Evolutionary conservation across 1,140 invertebrate species (phyloP).

Genomic region (Bombus confusus): DNA sequence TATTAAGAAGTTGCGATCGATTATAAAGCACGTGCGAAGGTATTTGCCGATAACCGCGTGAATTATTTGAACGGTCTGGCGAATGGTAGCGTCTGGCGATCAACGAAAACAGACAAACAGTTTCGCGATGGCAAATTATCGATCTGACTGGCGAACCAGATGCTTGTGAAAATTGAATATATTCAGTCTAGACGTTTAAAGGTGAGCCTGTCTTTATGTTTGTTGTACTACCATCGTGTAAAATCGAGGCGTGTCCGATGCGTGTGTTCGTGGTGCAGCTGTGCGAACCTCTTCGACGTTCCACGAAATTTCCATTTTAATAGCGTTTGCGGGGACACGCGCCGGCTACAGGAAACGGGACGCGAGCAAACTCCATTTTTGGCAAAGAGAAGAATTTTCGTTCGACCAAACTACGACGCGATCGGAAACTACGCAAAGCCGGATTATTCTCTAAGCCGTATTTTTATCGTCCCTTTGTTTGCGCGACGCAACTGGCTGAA

Average conservation of each 20-base stretch:
- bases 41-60: background rate
- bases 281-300: background rate
- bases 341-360: background rate
- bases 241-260: too few species aligned
- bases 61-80: constrained; percentile 8
- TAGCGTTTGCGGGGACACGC: background rate
- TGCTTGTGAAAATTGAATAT: constrained; percentile 17
- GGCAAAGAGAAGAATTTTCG: background rate
- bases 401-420: background rate
- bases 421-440: background rate
- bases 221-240: too few species aligned
- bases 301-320: constrained; percentile 10
- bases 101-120: background rate
- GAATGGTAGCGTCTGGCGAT: background rate
- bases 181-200: constrained; percentile 19
- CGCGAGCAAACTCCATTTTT: background rate
- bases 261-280: background rate
- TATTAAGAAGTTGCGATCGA: background rate
- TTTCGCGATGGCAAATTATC: background rate
- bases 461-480: background rate
- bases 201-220: background rate
- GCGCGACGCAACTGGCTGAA: too few species aligned
- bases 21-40: background rate
- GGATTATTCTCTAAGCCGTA: background rate
- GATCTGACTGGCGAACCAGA: background rate